Conservation (phyloP, 2,113 vertebrate genomes). For the Nestor notabilis region DNA sequence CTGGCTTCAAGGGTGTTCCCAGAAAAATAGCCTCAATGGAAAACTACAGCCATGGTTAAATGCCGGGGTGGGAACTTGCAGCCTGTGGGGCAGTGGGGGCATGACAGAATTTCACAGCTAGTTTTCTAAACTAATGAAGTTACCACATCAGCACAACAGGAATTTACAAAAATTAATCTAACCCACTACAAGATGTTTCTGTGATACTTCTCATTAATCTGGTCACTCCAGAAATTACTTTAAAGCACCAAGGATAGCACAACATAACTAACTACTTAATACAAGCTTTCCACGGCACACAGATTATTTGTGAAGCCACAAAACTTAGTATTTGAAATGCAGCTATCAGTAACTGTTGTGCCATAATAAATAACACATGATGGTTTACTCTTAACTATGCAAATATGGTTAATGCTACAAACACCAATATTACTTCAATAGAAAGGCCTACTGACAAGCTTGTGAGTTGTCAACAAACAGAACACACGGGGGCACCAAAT, state of each 20-base stretch:
- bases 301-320: not conserved
- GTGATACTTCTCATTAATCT: not conserved
- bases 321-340: not conserved
- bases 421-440: not conserved
- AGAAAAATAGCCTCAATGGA: not conserved
- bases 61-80: not conserved
- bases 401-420: not conserved
- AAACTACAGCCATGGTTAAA: not conserved
- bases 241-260: not conserved
- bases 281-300: not conserved
- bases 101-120: not conserved
- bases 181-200: not conserved
- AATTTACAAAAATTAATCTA: not conserved
- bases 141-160: not conserved
- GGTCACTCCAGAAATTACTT: not conserved
- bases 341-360: not conserved
- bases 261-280: not conserved
- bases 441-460: not conserved
- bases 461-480: not conserved
- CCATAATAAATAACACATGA: not conserved
- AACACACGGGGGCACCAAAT: not conserved
- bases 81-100: rapidly evolving
- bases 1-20: not conserved
- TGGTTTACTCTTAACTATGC: not conserved
- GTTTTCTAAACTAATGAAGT: not conserved